Evolutionary conservation across 2,888 invertebrate genomes (phyloP).

Genomic region (Mylabris sibirica): DNA sequence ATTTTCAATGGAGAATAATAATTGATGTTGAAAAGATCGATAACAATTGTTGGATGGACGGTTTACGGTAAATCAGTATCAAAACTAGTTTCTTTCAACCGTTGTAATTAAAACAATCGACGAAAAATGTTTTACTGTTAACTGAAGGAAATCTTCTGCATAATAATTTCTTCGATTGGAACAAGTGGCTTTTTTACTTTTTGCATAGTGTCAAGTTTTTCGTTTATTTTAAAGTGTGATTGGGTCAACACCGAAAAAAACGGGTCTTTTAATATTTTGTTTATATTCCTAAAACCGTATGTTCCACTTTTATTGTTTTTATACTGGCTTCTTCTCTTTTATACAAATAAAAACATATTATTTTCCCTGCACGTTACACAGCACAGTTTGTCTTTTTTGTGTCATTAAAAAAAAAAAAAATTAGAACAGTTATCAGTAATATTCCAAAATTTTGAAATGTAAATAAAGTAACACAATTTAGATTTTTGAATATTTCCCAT

Average conservation of each 20-base stretch:
- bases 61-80: constrained; percentile 9
- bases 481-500: no score
- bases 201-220: background rate
- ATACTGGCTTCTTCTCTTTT: no score
- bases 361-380: no score
- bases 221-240: background rate
- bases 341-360: no score
- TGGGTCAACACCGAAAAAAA: background rate
- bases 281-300: no score
- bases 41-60: constrained; percentile 18
- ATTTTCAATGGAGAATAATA: background rate
- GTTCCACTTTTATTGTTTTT: no score
- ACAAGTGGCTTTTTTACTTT: background rate
- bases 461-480: no score
- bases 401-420: no score
- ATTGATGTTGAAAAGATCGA: constrained; percentile 23
- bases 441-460: no score
- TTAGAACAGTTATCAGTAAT: no score
- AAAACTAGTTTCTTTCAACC: constrained; percentile 26
- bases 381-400: no score
- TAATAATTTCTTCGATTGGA: constrained; percentile 37
- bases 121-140: constrained; percentile 43
- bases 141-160: constrained; percentile 43
- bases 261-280: no score
- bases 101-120: constrained; percentile 28